Percentiles rank a stretch among this genome's conserved stretches.
Conservation (phyloP, 2,797 vertebrate species). For the Caiman crocodilus region DNA sequence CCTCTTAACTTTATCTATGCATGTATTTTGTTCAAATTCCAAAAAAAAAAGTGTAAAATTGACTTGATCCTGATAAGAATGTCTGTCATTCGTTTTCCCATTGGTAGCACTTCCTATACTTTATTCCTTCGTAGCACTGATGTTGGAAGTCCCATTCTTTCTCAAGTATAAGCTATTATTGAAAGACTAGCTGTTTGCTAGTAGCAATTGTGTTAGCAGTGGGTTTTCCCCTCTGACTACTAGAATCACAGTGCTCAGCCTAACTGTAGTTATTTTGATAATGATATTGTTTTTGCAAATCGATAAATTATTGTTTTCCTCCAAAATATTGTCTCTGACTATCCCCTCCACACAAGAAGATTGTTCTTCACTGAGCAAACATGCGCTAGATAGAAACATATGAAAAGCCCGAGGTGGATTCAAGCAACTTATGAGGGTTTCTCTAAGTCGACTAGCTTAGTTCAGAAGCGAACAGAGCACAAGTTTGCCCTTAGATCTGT, state of each 20-base stretch:
- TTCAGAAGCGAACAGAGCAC: too few relatives aligned
- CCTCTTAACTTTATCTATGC: neutral
- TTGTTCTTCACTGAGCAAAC: neutral
- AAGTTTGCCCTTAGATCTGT: too few relatives aligned
- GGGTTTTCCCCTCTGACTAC: neutral
- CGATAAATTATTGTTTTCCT: neutral
- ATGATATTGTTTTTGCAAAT: too few relatives aligned
- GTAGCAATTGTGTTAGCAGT: neutral
- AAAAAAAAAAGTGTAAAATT: neutral
- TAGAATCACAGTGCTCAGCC: neutral
- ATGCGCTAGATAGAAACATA: too few relatives aligned
- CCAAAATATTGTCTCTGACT: neutral
- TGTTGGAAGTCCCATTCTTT: neutral
- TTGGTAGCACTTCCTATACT: neutral
- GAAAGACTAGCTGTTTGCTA: neutral
- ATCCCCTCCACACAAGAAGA: fast-evolving
- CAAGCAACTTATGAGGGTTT: too few relatives aligned
- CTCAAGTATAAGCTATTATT: neutral
- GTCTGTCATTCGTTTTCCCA: neutral
- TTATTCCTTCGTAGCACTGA: neutral
- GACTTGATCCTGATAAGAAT: neutral
- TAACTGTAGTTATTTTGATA: neutral
- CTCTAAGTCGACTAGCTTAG: too few relatives aligned
- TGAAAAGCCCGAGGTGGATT: too few relatives aligned
- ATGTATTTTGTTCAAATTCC: neutral